These are phyloP conservation scores for Ianthella basta DNA, from an alignment of 37 sponge, comb jelly and placozoan genomes.

Conservation along the genomic window DNA sequence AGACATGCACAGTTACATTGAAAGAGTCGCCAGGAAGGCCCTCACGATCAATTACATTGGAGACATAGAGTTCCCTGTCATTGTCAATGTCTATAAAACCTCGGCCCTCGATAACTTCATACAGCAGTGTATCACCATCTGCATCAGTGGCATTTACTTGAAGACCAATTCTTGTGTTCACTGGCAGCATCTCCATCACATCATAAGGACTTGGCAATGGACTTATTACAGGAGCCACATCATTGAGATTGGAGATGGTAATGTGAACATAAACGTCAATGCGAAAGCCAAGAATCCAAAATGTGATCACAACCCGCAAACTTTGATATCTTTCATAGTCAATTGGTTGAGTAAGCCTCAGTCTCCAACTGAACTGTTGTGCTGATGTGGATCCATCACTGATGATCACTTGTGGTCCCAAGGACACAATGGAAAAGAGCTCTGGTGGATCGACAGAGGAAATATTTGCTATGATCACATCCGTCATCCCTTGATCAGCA, in stretches of 20 bases:
- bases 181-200: slow-evolving; percentile 20
- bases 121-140: slow-evolving; percentile 52
- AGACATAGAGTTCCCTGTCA: neutral
- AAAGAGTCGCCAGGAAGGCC: neutral
- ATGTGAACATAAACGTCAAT: neutral
- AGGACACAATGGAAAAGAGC: neutral
- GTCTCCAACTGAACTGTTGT: slow-evolving; percentile 14
- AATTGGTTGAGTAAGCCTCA: neutral
- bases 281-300: neutral
- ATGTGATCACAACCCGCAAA: neutral
- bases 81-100: neutral
- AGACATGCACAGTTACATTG: neutral
- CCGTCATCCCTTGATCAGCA: slow-evolving; percentile 25
- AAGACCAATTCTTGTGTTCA: slow-evolving; percentile 13
- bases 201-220: neutral
- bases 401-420: neutral
- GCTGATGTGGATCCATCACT: slow-evolving; percentile 10
- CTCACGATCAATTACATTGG: slow-evolving; percentile 14
- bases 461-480: neutral
- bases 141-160: slow-evolving; percentile 53
- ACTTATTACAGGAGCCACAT: neutral
- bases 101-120: neutral
- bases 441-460: slow-evolving; percentile 1
- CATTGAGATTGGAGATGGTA: slow-evolving; percentile 22
- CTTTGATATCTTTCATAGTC: neutral